phyloP scores from a whole-genome alignment of 2,888 invertebrate species.

The Latheticus oryzae region DNA sequence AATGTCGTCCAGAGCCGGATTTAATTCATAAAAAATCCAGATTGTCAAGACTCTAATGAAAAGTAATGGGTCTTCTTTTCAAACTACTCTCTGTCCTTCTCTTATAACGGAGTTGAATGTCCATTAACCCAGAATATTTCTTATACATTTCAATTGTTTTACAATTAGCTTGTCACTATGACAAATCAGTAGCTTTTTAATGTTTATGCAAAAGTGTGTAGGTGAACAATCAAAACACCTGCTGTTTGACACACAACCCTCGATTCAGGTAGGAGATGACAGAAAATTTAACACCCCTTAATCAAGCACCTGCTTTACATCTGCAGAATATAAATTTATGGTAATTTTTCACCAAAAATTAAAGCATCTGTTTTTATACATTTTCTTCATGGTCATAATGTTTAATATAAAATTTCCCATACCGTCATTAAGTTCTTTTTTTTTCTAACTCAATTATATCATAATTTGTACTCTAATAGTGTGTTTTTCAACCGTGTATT shows the following conservation, averaged over 20 bases:
- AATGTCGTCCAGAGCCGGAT: conserved; percentile 32
- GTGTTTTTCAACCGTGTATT: no score
- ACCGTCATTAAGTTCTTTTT: no score
- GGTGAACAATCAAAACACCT: conserved; percentile 32
- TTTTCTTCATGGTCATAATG: no score
- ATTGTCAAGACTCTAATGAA: conserved; percentile 56
- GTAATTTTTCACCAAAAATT: no score
- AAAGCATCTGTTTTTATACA: no score
- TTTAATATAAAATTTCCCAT: no score
- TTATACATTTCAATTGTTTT: no score
- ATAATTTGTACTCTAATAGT: no score
- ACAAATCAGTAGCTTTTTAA: conserved; percentile 37
- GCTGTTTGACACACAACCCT: conserved; percentile 15
- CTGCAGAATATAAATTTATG: conserved; percentile 26
- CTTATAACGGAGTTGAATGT: no score
- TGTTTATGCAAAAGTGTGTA: conserved; percentile 40
- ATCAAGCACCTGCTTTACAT: conserved; percentile 30
- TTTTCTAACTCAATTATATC: no score
- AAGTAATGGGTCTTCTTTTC: conserved; percentile 56
- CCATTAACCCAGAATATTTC: no score
- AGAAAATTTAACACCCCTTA: conserved; percentile 36
- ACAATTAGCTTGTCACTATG: conserved; percentile 48
- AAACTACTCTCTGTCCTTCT: conserved; percentile 24
- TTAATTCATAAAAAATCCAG: conserved; percentile 45
- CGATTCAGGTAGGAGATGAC: conserved; percentile 18